These are phyloP conservation scores for Anarrhichthys ocellatus DNA, from an alignment of 2,113 vertebrate species.

Conservation along the genomic window DNA sequence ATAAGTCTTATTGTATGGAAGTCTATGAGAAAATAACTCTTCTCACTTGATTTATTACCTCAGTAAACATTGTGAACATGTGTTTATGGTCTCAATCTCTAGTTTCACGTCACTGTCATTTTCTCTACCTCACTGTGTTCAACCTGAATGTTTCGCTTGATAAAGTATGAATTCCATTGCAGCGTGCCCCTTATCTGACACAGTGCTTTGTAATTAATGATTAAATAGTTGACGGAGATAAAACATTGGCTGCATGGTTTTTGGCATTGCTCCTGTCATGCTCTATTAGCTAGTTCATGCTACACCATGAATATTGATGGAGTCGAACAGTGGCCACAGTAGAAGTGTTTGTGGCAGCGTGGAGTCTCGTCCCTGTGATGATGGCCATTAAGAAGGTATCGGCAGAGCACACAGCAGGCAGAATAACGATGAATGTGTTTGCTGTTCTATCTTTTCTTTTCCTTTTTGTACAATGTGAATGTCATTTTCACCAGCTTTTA, in stretches of 20 bases:
- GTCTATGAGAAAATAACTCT: no score
- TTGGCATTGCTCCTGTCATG: slow-evolving; percentile 3
- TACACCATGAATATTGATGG: slow-evolving; percentile 49
- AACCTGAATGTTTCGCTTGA: neutral
- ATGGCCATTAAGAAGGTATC: slow-evolving; percentile 13
- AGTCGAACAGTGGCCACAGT: slow-evolving; percentile 6
- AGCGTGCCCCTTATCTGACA: slow-evolving; percentile 19
- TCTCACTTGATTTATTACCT: no score
- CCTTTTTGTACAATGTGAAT: neutral
- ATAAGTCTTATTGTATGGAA: no score
- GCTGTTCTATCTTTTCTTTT: neutral
- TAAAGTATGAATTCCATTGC: slow-evolving; percentile 2
- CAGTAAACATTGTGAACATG: no score
- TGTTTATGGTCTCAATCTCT: no score
- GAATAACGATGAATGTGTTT: slow-evolving; percentile 1
- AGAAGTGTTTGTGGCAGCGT: slow-evolving; percentile 18
- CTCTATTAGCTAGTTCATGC: slow-evolving; percentile 23
- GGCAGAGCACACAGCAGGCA: slow-evolving; percentile 1
- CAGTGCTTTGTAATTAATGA: slow-evolving; percentile 33
- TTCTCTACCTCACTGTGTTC: neutral
- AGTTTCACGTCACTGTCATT: no score
- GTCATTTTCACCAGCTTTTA: neutral
- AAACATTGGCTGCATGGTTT: neutral
- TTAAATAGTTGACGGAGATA: slow-evolving; percentile 15
- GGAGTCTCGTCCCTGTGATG: slow-evolving; percentile 17